Evolutionary conservation across 1,140 invertebrate species (phyloP).

Genomic region (Scylla paramamosain): DNA sequence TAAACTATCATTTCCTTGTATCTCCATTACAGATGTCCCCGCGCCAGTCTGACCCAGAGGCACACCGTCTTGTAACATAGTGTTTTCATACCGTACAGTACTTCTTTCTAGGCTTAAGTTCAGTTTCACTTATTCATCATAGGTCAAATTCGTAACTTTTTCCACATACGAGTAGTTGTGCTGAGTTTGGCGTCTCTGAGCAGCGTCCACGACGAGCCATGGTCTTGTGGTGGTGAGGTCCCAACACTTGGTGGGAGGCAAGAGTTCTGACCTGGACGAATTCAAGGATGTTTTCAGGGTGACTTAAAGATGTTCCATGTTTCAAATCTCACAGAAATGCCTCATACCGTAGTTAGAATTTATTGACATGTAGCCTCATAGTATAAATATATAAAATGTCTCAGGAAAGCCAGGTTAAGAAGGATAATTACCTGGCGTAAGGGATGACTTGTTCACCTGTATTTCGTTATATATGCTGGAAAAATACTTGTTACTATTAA

Average conservation of each 20-base stretch:
- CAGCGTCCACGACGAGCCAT: background rate
- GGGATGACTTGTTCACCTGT: conserved; percentile 8
- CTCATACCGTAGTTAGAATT: conserved; percentile 60
- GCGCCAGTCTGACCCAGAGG: conserved; percentile 1
- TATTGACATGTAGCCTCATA: conserved; percentile 51
- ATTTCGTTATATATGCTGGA: background rate
- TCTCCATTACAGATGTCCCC: background rate
- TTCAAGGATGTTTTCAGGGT: conserved; percentile 51
- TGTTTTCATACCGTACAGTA: conserved; percentile 37
- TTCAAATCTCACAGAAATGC: conserved; percentile 41
- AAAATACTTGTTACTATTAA: background rate
- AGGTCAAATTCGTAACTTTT: no score
- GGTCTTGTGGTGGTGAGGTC: background rate
- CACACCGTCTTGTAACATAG: background rate
- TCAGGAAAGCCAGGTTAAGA: conserved; percentile 60
- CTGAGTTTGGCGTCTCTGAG: background rate
- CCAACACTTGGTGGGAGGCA: background rate
- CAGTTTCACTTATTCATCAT: background rate
- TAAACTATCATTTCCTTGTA: background rate
- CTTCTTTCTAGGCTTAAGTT: conserved; percentile 34
- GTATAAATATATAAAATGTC: conserved; percentile 44
- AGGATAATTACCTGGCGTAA: conserved; percentile 16
- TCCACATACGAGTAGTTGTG: no score
- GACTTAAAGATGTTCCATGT: conserved; percentile 45
- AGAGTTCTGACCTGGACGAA: background rate